Conservation (phyloP, 2,113 vertebrate genomes). For the Loxodonta africana region DNA sequence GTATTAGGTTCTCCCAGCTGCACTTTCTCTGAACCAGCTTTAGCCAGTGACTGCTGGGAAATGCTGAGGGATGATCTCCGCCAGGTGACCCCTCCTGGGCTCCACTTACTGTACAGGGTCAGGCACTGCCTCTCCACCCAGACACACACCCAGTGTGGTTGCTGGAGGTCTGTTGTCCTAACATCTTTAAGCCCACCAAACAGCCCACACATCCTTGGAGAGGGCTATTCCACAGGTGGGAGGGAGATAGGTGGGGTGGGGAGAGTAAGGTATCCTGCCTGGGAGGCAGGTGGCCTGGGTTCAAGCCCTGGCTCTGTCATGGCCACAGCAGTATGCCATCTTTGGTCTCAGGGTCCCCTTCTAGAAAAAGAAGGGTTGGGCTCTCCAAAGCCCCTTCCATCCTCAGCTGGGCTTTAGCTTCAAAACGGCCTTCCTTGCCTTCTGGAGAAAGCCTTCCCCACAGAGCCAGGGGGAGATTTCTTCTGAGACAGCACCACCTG, state of each 20-base stretch:
- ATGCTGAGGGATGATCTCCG: no score
- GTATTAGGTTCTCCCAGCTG: background rate
- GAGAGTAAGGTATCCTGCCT: no score
- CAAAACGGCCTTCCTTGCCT: background rate
- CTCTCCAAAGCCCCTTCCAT: background rate
- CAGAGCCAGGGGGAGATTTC: background rate
- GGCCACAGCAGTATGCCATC: background rate
- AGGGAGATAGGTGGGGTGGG: background rate
- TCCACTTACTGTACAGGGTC: background rate
- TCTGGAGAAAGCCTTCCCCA: background rate
- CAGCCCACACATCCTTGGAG: background rate
- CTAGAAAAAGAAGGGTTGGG: background rate
- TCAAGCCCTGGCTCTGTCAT: background rate
- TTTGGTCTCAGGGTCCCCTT: background rate
- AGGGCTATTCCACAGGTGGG: no score
- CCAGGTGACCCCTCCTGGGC: background rate
- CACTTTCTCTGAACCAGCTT: no score
- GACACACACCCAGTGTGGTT: background rate
- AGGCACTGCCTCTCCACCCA: background rate
- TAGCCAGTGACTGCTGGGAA: background rate
- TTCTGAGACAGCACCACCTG: conserved; percentile 76
- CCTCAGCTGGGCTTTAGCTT: background rate
- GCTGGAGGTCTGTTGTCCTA: rapidly evolving
- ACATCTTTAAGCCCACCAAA: background rate
- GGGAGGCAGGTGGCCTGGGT: background rate